Base-by-base conservation (phyloP, 2,888 invertebrate genomes). In the Agrochola circellaris region DNA sequence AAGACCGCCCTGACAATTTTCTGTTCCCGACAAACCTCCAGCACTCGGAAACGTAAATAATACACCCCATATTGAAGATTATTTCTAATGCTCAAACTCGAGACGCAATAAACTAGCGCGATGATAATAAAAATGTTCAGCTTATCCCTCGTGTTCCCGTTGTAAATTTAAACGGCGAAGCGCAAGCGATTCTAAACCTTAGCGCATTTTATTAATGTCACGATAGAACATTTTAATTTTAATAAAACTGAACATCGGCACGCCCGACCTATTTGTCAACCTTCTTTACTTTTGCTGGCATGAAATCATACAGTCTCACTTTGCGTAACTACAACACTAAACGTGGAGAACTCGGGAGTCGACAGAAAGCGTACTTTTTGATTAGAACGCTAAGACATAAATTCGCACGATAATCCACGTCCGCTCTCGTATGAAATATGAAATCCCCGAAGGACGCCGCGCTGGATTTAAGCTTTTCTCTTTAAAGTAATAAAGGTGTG, bases 191-290 rank as follows among this genome's bases (percentile, higher is more conserved):
- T 95, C 91, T 93, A 93, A 90, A 93, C 94, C 94, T 93, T 94
- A 94, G 88, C 88, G 91, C 92, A 90, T 94, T 94, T 94, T 95
- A 95, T 94, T 95, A 96, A 95, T 94, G 94, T 94, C 93, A 93
- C 91, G 94, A 93, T 93, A 93, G 94, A 93, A 95, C 93, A 92
- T 95, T 96, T 96, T 96, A 96, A 96, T 96, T 96, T 96, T 96
- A 96, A 96, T 96, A 96, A 96, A 96, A 95, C 94, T 94, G 95
- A 95, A 95, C 95, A 95, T 95, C 95, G 93, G 95, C 96, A 96
- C 96, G 96, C 94, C 93, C 95, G 94, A 95, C 95, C 95, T 96
- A 96, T 96, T 96, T 96, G 96, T 96, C 96, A 96, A 96, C 96
- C 96, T 95, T 96, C 96, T 95, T 96, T 96, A 96, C 96, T 95